These are phyloP conservation scores for Smittia aterrima DNA, from an alignment of 2,888 invertebrate genomes.

Conservation along the genomic window DNA sequence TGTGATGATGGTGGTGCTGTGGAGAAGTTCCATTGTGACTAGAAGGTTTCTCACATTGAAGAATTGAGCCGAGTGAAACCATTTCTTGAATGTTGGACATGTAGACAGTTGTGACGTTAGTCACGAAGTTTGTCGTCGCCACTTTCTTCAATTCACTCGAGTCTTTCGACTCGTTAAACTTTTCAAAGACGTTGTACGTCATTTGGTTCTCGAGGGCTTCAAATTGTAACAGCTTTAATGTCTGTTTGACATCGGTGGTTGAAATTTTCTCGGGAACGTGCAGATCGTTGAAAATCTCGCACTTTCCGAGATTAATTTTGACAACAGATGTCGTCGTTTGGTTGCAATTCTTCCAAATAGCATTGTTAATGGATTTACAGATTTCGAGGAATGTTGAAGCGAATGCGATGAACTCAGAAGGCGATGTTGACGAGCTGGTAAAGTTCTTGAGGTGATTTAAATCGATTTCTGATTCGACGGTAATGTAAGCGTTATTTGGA, in stretches of 20 bases:
- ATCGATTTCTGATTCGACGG: constrained; percentile 52
- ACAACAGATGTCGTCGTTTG: not conserved
- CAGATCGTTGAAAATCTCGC: constrained; percentile 19
- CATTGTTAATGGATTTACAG: constrained; percentile 50
- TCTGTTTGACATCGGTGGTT: not conserved
- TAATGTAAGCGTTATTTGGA: constrained; percentile 50
- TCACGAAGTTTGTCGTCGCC: constrained; percentile 51
- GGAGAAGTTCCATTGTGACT: not conserved
- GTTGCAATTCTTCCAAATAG: constrained; percentile 47
- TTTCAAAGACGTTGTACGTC: constrained; percentile 39
- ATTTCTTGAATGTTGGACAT: constrained; percentile 50
- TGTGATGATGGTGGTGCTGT: not conserved
- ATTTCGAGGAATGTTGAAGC: constrained; percentile 50
- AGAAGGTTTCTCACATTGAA: not conserved
- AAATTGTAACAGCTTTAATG: constrained; percentile 18
- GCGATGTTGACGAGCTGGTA: constrained; percentile 36
- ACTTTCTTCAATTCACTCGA: constrained; percentile 50
- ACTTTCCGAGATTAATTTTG: constrained; percentile 11
- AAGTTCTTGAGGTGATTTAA: constrained; percentile 47
- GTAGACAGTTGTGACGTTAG: constrained; percentile 52
- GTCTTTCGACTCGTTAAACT: constrained; percentile 44
- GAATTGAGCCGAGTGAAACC: constrained; percentile 44
- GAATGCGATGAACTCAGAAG: constrained; percentile 50
- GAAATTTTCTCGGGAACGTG: constrained; percentile 2
- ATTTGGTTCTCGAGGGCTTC: constrained; percentile 18